Base-by-base conservation (phyloP, 2,797 vertebrate genomes). In the Hapalemur alaotrensis region DNA sequence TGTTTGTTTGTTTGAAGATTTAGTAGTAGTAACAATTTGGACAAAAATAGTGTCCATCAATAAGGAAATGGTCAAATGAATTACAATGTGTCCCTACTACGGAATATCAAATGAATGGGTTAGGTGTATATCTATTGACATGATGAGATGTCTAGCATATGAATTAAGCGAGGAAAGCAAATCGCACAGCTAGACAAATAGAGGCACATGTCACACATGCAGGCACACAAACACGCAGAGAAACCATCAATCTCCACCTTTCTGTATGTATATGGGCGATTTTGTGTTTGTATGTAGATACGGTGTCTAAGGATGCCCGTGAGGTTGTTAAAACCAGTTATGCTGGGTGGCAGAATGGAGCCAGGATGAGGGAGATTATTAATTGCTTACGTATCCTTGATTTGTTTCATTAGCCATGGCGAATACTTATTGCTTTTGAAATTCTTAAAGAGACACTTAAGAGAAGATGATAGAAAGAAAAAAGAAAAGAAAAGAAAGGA, bases 121-220 rank as follows among this genome's bases (percentile, higher is more conserved):
- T 46, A 32, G 13, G 20, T 50, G 46, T 25, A 4, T 3, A 9
- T 18, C 70, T 28, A n/a, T 15, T 9, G 61, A 30, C 25, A 7
- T 25, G 50, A 48, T 10, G 1, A 85, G 12, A 65, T 25, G 8
- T 63, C 22, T 72, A 7, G 7, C 1, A 43, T 48, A 28, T 38
- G 67, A 83, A 63, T 35, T 63, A 89, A 91, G 32, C 14, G 79
- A 69, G 28, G n/a, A 78, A 81, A 86, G 57, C 32, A 65, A 65
- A 61, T 48, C 1, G 30, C 30, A 4, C 0, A 43, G 50, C 35
- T 4, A 20, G 59, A 30, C 11, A 30, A 41, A 61, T 4, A 59
- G 23, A 28, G 35, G n/a, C 57, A n/a, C 50, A 20, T 0, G 4
- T 20, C 38, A 46, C 11, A 35, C 38, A 1, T 8, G 48, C 52